A percentile compares a stretch with the other conserved stretches of the same genome.
phyloP scores from a whole-genome alignment of 2,888 invertebrate species.

The Netelia virgata region DNA sequence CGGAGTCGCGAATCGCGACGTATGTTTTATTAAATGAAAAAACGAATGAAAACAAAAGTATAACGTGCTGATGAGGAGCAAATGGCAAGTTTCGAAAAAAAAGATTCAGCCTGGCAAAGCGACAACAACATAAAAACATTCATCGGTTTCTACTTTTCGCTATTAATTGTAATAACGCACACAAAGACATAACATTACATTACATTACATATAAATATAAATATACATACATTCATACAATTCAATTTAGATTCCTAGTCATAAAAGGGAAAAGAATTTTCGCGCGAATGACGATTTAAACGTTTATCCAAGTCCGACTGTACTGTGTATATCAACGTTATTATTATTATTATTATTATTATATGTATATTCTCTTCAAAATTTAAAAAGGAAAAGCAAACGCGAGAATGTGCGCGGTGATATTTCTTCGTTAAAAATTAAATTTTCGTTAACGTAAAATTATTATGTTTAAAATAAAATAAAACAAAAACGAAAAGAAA shows the following conservation, averaged over 20 bases:
- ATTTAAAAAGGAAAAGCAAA: constrained; percentile 30
- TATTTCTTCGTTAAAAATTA: constrained; percentile 53
- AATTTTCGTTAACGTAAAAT: constrained; percentile 16
- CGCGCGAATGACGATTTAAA: constrained; percentile 57
- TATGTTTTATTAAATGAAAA: constrained; percentile 30
- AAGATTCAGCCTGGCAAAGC: constrained; percentile 8
- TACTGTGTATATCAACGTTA: constrained; percentile 61
- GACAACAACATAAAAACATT: constrained; percentile 13
- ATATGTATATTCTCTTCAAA: constrained; percentile 54
- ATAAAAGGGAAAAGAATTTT: constrained; percentile 52
- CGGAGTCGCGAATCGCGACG: constrained; percentile 18
- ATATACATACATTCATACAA: constrained; percentile 7
- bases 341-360: constrained; percentile 59
- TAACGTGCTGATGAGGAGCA: neutral
- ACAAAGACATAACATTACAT: neutral
- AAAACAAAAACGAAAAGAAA: neutral
- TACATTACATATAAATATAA: neutral
- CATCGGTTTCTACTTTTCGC: constrained; percentile 51
- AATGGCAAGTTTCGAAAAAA: constrained; percentile 9
- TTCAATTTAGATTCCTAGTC: constrained; percentile 67
- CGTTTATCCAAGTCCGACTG: constrained; percentile 64
- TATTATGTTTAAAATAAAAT: neutral
- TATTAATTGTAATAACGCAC: constrained; percentile 12
- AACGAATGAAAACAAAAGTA: neutral
- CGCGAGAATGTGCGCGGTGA: constrained; percentile 54